Percentiles rank a stretch among this genome's conserved stretches.
phyloP scores from a whole-genome alignment of 2,797 vertebrate genomes.

The Aythya fuligula region DNA sequence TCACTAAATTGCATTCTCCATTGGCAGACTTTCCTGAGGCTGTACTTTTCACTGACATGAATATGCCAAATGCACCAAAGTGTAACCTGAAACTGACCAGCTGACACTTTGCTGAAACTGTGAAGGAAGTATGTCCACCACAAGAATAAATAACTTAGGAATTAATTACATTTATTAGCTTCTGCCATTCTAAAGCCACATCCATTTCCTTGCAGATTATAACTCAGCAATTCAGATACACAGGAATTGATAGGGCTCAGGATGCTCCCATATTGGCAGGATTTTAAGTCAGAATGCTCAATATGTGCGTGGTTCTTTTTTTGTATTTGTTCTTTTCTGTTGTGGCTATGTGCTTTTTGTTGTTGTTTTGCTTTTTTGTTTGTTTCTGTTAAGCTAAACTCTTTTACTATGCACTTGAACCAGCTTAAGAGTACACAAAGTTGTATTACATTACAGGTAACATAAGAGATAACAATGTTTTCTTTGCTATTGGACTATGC shows the following conservation, averaged over 20 bases:
- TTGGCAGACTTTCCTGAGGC: neutral
- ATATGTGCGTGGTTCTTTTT: too few relatives aligned
- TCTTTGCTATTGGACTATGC: neutral
- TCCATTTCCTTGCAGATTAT: neutral
- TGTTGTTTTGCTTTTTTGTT: neutral
- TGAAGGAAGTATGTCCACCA: neutral
- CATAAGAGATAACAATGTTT: neutral
- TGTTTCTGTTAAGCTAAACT: neutral
- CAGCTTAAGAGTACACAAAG: neutral
- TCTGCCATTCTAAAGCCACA: neutral
- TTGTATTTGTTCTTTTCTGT: neutral
- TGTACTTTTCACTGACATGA: neutral
- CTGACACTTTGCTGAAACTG: neutral
- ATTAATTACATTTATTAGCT: neutral
- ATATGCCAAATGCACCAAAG: neutral
- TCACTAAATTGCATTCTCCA: neutral
- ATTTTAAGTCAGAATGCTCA: neutral
- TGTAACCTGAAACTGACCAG: neutral
- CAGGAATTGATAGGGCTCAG: neutral
- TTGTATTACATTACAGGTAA: accelerated
- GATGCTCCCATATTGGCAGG: accelerated
- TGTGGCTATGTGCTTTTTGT: too few relatives aligned
- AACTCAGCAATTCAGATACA: neutral
- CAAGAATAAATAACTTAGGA: neutral
- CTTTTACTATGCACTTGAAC: neutral